phyloP scores from a whole-genome alignment of 2,888 invertebrate genomes.

The Drosophila antonietae region DNA sequence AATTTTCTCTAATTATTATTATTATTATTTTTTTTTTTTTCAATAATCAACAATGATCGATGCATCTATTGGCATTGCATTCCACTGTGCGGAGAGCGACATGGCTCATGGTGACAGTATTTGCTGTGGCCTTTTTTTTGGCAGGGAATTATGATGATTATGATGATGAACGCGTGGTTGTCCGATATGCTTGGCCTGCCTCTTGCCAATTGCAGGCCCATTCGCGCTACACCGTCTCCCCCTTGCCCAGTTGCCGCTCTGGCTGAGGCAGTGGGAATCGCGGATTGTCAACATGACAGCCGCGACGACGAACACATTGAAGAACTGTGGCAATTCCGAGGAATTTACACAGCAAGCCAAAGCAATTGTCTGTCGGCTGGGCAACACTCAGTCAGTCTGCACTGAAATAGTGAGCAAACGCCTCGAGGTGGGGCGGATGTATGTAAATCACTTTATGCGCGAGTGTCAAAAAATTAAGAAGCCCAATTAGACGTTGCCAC shows the following conservation, averaged over 20 bases:
- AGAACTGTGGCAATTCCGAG: conserved; percentile 60
- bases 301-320: conserved; percentile 25
- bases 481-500: conserved; percentile 85
- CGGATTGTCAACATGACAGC: conserved; percentile 59
- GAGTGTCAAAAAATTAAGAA: conserved; percentile 82
- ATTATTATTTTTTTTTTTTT: neutral
- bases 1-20: neutral
- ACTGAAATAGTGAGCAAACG: conserved; percentile 12
- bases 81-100: conserved; percentile 45
- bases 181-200: conserved; percentile 69
- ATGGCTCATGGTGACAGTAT: conserved; percentile 46
- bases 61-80: conserved; percentile 1
- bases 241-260: neutral
- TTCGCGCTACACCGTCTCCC: neutral
- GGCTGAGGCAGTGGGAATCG: conserved; percentile 26
- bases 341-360: conserved; percentile 54
- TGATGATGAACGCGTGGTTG: conserved; percentile 80
- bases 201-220: conserved; percentile 64
- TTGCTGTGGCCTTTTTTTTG: conserved; percentile 47
- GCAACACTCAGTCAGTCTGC: neutral
- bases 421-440: conserved; percentile 5
- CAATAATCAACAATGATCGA: neutral
- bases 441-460: conserved; percentile 66
- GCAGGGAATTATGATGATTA: conserved; percentile 83
- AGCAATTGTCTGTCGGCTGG: conserved; percentile 68